Conservation (phyloP, 2,888 invertebrate species). For the Perizoma affinitatum region DNA sequence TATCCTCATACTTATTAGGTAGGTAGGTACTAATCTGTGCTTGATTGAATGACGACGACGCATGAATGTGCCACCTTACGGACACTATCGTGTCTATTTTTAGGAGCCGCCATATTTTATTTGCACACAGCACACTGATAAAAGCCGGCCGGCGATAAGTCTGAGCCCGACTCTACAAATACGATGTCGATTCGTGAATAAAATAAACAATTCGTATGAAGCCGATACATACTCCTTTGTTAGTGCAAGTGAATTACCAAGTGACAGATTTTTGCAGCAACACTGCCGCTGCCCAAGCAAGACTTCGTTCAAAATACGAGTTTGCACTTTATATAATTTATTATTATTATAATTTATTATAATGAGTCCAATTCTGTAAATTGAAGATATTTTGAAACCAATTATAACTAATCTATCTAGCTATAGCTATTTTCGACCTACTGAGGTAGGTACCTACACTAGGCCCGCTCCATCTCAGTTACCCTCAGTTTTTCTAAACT, state of each 20-base stretch:
- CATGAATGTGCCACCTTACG: neutral
- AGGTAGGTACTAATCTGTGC: no score
- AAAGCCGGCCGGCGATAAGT: neutral
- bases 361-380: no score
- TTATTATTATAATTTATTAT: no score
- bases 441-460: no score
- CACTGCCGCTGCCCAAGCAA: neutral
- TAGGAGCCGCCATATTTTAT: slow-evolving; percentile 11
- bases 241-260: neutral
- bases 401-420: no score
- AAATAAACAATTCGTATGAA: neutral
- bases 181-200: slow-evolving; percentile 1
- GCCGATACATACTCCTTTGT: neutral
- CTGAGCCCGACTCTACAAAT: neutral
- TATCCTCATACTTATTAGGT: no score
- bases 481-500: no score
- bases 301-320: neutral
- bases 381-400: no score
- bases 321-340: no score
- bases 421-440: no score
- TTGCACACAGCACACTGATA: slow-evolving; percentile 1
- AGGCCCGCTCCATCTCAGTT: no score
- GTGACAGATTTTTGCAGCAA: slow-evolving; percentile 6
- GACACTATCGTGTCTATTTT: neutral
- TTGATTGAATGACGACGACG: neutral